Percentiles rank a stretch among this genome's conserved stretches.
Conservation (phyloP, 1,140 invertebrate species). For the Drosophila bocqueti region DNA sequence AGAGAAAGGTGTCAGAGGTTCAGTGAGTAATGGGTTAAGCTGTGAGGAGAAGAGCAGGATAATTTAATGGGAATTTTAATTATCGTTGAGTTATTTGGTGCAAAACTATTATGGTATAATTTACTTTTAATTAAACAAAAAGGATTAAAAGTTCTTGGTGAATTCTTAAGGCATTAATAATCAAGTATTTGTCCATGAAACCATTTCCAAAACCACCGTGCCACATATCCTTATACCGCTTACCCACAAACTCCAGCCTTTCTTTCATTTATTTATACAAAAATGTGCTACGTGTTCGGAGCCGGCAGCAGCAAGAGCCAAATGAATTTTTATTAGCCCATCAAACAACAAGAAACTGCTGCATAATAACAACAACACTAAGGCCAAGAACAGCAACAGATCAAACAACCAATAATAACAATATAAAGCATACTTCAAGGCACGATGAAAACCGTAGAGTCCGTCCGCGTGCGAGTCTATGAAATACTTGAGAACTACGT, state of each 20-base stretch:
- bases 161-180: no score
- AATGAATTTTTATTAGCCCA: conserved; percentile 82
- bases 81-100: background rate
- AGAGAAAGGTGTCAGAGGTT: conserved; percentile 7
- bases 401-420: conserved; percentile 72
- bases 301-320: conserved; percentile 2
- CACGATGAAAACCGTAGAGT: conserved; percentile 37
- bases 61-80: background rate
- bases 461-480: conserved; percentile 23
- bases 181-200: background rate
- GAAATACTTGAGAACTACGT: conserved; percentile 71
- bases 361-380: conserved; percentile 76
- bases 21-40: conserved; percentile 2
- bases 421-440: conserved; percentile 62
- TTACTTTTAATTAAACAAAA: background rate
- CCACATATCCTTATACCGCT: background rate
- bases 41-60: background rate
- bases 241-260: background rate
- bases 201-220: background rate
- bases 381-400: conserved; percentile 40
- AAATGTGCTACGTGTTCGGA: conserved; percentile 27
- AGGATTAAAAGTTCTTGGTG: no score
- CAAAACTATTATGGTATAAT: background rate
- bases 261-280: conserved; percentile 13
- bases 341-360: conserved; percentile 73